phyloP scores from a whole-genome alignment of 1,140 invertebrate species.

The Drosophila bipectinata region DNA sequence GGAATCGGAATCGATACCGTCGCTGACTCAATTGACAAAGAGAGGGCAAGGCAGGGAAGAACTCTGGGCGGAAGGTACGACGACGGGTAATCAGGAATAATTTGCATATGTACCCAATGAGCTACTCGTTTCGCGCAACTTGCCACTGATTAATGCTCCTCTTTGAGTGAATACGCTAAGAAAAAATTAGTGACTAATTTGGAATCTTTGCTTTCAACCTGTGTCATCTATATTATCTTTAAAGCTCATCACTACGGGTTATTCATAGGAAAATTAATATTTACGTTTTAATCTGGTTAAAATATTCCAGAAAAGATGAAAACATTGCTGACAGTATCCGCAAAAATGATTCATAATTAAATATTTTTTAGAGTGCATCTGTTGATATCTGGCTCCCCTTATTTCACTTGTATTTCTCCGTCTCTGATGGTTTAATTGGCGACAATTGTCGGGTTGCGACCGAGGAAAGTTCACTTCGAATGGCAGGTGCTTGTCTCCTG shows the following conservation, averaged over 20 bases:
- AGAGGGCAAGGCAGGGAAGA: conserved; percentile 8
- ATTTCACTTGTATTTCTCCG: conserved; percentile 6
- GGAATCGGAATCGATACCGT: conserved; percentile 50
- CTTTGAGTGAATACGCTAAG: conserved; percentile 25
- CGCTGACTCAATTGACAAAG: conserved; percentile 48
- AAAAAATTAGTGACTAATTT: conserved; percentile 4
- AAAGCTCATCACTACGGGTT: not conserved
- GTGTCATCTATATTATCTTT: not conserved
- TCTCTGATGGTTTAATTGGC: conserved; percentile 66
- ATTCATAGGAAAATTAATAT: not conserved
- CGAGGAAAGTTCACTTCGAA: conserved; percentile 54
- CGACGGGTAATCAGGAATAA: conserved; percentile 40
- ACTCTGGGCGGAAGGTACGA: conserved; percentile 6
- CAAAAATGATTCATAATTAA: not conserved
- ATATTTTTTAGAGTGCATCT: conserved; percentile 4
- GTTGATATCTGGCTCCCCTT: not conserved
- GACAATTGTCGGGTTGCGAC: conserved; percentile 68
- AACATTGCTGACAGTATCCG: not conserved
- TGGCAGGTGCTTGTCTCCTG: conserved; percentile 43
- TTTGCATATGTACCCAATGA: conserved; percentile 69
- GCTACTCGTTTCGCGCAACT: conserved; percentile 72
- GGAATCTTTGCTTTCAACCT: not conserved
- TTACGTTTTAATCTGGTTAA: not conserved
- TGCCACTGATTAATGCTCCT: conserved; percentile 68
- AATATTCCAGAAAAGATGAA: not conserved